phyloP scores from a whole-genome alignment of 1,140 invertebrate species.

The Mercenaria mercenaria region DNA sequence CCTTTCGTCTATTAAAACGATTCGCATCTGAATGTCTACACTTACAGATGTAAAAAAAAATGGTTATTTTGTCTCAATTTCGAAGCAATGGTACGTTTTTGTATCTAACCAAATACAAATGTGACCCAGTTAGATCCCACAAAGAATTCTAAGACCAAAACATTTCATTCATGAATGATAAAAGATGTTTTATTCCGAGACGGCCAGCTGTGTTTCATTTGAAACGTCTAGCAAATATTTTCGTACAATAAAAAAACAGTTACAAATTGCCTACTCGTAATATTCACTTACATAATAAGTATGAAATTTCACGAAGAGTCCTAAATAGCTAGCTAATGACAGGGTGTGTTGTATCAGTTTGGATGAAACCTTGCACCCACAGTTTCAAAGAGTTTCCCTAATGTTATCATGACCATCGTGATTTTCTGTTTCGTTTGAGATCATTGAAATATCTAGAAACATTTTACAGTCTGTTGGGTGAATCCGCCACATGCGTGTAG shows the following conservation, averaged over 20 bases:
- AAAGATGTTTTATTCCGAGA: neutral
- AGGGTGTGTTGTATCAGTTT: slow-evolving; percentile 37
- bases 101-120: no score
- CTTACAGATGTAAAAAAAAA: no score
- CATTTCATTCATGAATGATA: no score
- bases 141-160: no score
- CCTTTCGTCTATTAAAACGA: no score
- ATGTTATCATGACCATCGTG: neutral
- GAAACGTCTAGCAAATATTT: neutral
- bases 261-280: neutral
- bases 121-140: no score
- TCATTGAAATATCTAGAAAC: slow-evolving; percentile 2
- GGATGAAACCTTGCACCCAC: neutral
- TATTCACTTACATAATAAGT: slow-evolving; percentile 1
- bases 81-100: no score
- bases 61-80: no score
- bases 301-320: neutral
- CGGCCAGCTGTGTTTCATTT: neutral
- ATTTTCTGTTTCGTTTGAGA: slow-evolving; percentile 38
- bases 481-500: neutral
- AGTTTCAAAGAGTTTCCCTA: slow-evolving; percentile 18
- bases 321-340: neutral
- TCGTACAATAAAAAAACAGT: neutral
- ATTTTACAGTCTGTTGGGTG: slow-evolving; percentile 3
- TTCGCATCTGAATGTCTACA: no score